Conservation (phyloP, 2,888 invertebrate species). For the Bibio marci region DNA sequence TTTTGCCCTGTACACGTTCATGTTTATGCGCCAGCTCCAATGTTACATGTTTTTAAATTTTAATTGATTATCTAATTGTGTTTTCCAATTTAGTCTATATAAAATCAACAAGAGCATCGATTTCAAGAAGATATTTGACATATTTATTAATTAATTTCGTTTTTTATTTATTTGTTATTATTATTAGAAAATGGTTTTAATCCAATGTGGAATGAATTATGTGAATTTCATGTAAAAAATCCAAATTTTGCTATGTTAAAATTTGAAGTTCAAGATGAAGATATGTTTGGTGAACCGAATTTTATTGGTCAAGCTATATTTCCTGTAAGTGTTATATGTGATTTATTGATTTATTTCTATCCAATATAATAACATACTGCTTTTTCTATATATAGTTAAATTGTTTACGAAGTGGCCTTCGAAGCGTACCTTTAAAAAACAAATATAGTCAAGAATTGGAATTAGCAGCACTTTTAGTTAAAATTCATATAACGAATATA, state of each 20-base stretch:
- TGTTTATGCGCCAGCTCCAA: no score
- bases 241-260: constrained; percentile 70
- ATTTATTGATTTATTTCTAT: constrained; percentile 1
- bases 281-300: constrained; percentile 92
- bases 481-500: no score
- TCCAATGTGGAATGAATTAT: constrained; percentile 80
- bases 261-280: constrained; percentile 86
- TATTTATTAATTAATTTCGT: no score
- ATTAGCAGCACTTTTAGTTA: constrained; percentile 72
- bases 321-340: constrained; percentile 39
- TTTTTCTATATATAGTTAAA: constrained; percentile 33
- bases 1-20: no score
- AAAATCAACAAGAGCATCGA: no score
- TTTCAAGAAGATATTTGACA: no score
- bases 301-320: constrained; percentile 93
- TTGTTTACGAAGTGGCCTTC: constrained; percentile 68
- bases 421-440: constrained; percentile 82
- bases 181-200: constrained; percentile 73
- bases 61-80: no score
- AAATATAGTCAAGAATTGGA: constrained; percentile 85
- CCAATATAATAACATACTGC: constrained; percentile 1
- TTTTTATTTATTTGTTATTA: no score
- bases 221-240: constrained; percentile 65
- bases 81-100: no score
- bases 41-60: no score